These are phyloP conservation scores for Gastrophryne carolinensis DNA, from an alignment of 2,797 vertebrate species.

Conservation along the genomic window DNA sequence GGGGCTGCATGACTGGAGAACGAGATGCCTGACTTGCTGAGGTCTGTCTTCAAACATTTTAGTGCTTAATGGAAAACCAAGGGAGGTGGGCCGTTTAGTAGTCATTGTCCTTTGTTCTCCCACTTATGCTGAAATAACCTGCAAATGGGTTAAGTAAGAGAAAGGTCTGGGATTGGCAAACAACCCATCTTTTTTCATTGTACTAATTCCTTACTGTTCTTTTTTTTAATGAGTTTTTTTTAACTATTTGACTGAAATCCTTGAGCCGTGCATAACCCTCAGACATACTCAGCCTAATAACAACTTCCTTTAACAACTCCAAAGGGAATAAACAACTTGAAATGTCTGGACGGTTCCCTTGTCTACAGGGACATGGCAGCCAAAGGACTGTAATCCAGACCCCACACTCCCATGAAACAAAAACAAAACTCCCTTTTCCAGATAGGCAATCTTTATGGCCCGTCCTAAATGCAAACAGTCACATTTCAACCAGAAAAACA, in stretches of 20 bases:
- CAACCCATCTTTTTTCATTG: slow-evolving; percentile 53
- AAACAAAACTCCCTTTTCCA: slow-evolving; percentile 16
- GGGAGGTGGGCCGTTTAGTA: slow-evolving; percentile 28
- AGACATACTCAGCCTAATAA: slow-evolving; percentile 61
- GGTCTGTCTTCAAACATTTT: neutral
- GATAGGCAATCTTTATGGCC: neutral
- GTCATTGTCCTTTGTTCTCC: slow-evolving; percentile 47
- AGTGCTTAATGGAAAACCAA: neutral
- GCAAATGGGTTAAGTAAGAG: slow-evolving; percentile 50
- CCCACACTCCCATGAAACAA: slow-evolving; percentile 9
- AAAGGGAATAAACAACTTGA: slow-evolving; percentile 58
- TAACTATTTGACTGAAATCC: slow-evolving; percentile 59
- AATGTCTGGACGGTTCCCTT: slow-evolving; percentile 55
- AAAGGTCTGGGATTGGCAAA: slow-evolving; percentile 55
- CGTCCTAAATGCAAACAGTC: neutral
- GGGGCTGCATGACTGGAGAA: neutral
- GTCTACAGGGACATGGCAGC: slow-evolving; percentile 41
- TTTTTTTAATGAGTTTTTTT: slow-evolving; percentile 59
- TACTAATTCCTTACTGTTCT: slow-evolving; percentile 54
- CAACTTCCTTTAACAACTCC: slow-evolving; percentile 60
- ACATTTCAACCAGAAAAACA: neutral
- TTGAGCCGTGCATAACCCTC: slow-evolving; percentile 62
- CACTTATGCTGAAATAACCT: slow-evolving; percentile 32
- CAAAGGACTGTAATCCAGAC: neutral
- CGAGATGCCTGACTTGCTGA: neutral